Base-by-base conservation (phyloP, 2,113 vertebrate genomes). In the Scomber colias region DNA sequence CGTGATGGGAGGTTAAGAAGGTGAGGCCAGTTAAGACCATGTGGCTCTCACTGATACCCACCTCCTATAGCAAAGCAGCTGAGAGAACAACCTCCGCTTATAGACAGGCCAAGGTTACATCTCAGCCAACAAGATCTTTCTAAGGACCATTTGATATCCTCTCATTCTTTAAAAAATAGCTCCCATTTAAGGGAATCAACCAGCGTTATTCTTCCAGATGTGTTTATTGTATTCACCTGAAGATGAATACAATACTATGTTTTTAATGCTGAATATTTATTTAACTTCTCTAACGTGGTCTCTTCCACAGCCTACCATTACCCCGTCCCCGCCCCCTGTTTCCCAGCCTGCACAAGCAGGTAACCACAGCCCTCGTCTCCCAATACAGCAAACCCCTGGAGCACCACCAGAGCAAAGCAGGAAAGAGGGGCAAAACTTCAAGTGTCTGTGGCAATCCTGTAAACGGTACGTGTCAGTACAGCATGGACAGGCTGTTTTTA, bases 401-500 rank as follows among this genome's bases (percentile, higher is more conserved):
- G 95, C 93, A 16, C 95, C 94, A 0, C 82, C 92, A 51, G 97
- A 99, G 80, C 96, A 96, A 63, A 90, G 90, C 86, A 97, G 97
- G 87, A 99, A 97, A 93, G 94, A 97, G 71, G 98, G 97, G 91
- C 98, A 99, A 94, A 98, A 97, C 94, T 99, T 99, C 94, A 99
- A 97, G 95, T 99, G 98, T 96, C 95, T 99, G 62, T 99, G 98
- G 98, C 97, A 98, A 63, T 96, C 97, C 82, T 99, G 98, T 95
- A 99, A 97, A 97, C 96, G 97, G 98, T 99, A 94, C 89, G 92
- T 3, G 9, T 15, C 0, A 0, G 0, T n/a, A 5, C 44, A 2
- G 12, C 19, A 2, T n/a, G 0, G 2, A 10, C 44, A 1, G 17
- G 14, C 16, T 11, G 13, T 7, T 9, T 40, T 8, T 40, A 40